Percentiles rank a stretch among this genome's conserved stretches.
Evolutionary conservation across 1,140 invertebrate genomes (phyloP).

Genomic region (Dendrolimus punctatus): DNA sequence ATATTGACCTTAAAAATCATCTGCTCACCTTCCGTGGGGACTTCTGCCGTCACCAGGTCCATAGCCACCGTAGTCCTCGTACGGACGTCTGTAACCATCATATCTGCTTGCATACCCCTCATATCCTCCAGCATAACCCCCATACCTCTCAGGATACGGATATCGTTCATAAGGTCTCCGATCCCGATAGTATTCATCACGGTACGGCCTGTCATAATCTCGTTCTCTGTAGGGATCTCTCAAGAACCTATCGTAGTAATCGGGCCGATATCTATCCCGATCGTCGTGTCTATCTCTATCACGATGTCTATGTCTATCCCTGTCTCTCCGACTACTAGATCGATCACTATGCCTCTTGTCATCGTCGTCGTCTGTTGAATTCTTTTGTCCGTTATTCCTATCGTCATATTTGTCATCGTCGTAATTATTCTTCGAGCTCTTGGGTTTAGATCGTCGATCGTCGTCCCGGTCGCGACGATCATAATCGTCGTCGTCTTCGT

Average conservation of each 20-base stretch:
- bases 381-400: slow-evolving; percentile 30
- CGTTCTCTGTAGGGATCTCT: slow-evolving; percentile 42
- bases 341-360: slow-evolving; percentile 35
- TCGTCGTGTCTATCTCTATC: slow-evolving; percentile 53
- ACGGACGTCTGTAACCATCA: slow-evolving; percentile 56
- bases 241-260: slow-evolving; percentile 56
- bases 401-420: slow-evolving; percentile 39
- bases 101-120: slow-evolving; percentile 47
- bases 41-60: slow-evolving; percentile 46
- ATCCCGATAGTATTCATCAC: slow-evolving; percentile 42
- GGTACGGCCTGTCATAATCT: slow-evolving; percentile 29
- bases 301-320: slow-evolving; percentile 38
- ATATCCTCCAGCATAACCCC: slow-evolving; percentile 11
- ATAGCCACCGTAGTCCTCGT: slow-evolving; percentile 45
- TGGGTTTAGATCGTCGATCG: slow-evolving; percentile 37
- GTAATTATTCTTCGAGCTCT: slow-evolving; percentile 38
- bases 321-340: slow-evolving; percentile 17
- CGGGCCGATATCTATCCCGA: slow-evolving; percentile 52
- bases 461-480: slow-evolving; percentile 44
- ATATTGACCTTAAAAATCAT: neutral
- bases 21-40: slow-evolving; percentile 53
- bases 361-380: slow-evolving; percentile 40
- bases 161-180: slow-evolving; percentile 45
- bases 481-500: slow-evolving; percentile 24
- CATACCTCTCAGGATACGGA: slow-evolving; percentile 30